Conservation (phyloP, 2,888 invertebrate genomes). For the Acleris cristana region DNA sequence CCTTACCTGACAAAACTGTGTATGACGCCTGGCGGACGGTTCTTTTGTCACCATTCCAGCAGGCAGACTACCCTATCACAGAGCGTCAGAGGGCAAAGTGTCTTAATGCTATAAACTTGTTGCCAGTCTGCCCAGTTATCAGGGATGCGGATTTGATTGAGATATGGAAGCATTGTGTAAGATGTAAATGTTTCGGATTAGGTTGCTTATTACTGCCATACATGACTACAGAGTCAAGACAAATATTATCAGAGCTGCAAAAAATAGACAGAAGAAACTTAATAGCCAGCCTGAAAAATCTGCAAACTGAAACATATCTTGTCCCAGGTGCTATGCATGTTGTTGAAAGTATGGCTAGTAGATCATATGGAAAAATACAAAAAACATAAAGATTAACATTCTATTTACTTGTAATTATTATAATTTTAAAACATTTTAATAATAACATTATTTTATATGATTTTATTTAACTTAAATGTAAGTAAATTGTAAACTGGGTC, state of each 20-base stretch:
- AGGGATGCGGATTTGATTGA: constrained; percentile 75
- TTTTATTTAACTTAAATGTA: too few relatives aligned
- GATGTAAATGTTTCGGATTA: constrained; percentile 72
- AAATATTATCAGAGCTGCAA: constrained; percentile 65
- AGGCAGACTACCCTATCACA: constrained; percentile 77
- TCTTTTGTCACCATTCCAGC: constrained; percentile 73
- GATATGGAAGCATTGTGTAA: constrained; percentile 77
- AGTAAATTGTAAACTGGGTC: too few relatives aligned
- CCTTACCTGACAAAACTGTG: constrained; percentile 63
- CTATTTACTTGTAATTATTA: background rate
- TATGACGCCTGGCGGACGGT: constrained; percentile 73
- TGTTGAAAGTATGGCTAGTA: constrained; percentile 67
- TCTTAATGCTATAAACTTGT: constrained; percentile 70
- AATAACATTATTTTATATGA: background rate
- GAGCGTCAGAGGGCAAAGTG: constrained; percentile 74
- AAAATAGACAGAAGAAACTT: constrained; percentile 75
- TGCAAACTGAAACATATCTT: constrained; percentile 73
- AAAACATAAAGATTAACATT: constrained; percentile 9
- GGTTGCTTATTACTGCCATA: constrained; percentile 77
- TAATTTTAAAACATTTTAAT: too few relatives aligned
- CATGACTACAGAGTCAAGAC: constrained; percentile 66
- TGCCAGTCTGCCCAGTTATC: constrained; percentile 73
- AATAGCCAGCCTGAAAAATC: constrained; percentile 74
- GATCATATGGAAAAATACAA: constrained; percentile 52
- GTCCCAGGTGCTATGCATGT: constrained; percentile 78